phyloP scores from a whole-genome alignment of 2,888 invertebrate genomes.

The Zygothrica quintamaculata region DNA sequence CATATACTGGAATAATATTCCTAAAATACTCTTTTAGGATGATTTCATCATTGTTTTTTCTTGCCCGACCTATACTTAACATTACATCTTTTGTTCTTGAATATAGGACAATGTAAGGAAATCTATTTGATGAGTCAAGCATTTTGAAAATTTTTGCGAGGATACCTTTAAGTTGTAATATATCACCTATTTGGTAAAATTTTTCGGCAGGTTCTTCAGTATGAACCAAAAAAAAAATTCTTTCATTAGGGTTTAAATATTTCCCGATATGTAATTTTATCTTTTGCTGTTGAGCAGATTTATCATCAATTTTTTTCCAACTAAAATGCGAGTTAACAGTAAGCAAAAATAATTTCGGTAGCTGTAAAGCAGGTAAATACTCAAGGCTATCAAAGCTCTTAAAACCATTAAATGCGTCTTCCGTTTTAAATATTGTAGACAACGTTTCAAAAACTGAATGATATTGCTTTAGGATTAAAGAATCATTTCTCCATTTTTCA shows the following conservation, averaged over 20 bases:
- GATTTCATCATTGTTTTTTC: slow-evolving; percentile 31
- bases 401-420: slow-evolving; percentile 41
- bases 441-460: slow-evolving; percentile 27
- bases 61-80: slow-evolving; percentile 48
- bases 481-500: slow-evolving; percentile 32
- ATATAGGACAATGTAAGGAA: slow-evolving; percentile 57
- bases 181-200: slow-evolving; percentile 36
- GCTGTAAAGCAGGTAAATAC: slow-evolving; percentile 10
- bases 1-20: slow-evolving; percentile 42
- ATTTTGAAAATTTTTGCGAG: slow-evolving; percentile 54
- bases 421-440: slow-evolving; percentile 42
- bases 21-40: slow-evolving; percentile 60
- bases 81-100: slow-evolving; percentile 44
- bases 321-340: slow-evolving; percentile 49
- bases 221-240: slow-evolving; percentile 55
- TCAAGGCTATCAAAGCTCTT: slow-evolving; percentile 11
- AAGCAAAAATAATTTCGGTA: slow-evolving; percentile 37
- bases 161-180: slow-evolving; percentile 34
- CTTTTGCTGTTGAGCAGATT: neutral
- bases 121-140: slow-evolving; percentile 39
- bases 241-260: slow-evolving; percentile 29
- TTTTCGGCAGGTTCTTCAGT: slow-evolving; percentile 16
- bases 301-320: slow-evolving; percentile 20
- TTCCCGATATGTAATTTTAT: slow-evolving; percentile 1
- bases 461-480: neutral